phyloP scores from a whole-genome alignment of 2,888 invertebrate genomes.

The Latheticus oryzae region DNA sequence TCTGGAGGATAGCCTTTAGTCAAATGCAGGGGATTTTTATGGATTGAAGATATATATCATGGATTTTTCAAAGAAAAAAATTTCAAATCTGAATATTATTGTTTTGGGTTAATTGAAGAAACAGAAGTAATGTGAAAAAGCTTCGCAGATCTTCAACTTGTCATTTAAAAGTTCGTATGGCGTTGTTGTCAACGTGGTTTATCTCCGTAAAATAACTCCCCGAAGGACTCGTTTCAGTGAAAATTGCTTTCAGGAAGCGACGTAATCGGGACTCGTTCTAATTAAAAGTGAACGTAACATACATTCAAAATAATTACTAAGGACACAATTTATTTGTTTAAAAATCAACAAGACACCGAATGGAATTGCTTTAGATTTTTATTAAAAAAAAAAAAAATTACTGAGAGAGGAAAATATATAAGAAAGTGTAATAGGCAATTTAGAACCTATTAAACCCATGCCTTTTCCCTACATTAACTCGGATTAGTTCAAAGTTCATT shows the following conservation, averaged over 20 bases:
- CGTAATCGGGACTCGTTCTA: conserved; percentile 18
- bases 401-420: background rate
- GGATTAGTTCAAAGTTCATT: conserved; percentile 39
- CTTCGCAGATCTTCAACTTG: conserved; percentile 11
- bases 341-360: no score
- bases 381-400: no score
- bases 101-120: conserved; percentile 14
- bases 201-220: conserved; percentile 29
- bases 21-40: conserved; percentile 15
- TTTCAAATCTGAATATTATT: background rate
- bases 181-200: conserved; percentile 24
- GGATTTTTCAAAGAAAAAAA: background rate
- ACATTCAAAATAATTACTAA: no score
- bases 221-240: conserved; percentile 29
- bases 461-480: conserved; percentile 32
- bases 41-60: background rate
- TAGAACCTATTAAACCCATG: conserved; percentile 39
- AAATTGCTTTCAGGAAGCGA: conserved; percentile 31
- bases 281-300: conserved; percentile 20
- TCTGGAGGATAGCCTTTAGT: conserved; percentile 31
- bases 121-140: conserved; percentile 5
- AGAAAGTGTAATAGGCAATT: conserved; percentile 29
- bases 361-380: no score
- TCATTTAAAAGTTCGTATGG: conserved; percentile 28
- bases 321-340: no score